Conservation (phyloP, 2,888 invertebrate genomes). For the Kuschelorhynchus macadamiae region DNA sequence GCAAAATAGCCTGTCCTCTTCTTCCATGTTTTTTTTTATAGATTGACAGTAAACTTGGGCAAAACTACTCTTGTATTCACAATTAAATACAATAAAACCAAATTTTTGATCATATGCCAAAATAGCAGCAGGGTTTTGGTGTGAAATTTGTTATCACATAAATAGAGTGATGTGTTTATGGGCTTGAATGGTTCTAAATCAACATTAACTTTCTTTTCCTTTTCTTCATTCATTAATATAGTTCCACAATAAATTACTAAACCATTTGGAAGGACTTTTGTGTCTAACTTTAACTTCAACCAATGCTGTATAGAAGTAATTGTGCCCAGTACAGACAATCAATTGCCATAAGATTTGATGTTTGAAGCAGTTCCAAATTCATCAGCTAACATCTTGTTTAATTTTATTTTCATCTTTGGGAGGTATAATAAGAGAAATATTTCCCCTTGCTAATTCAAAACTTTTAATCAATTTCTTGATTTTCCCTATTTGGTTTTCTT, state of each 20-base stretch:
- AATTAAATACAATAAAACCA: constrained; percentile 99
- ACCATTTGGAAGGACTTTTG: constrained; percentile 99
- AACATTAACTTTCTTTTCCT: constrained; percentile 99
- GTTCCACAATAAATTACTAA: constrained; percentile 99
- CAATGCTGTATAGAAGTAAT: constrained; percentile 99
- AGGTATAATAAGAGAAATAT: constrained; percentile 99
- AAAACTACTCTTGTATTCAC: constrained; percentile 80
- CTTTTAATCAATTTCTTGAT: too few species aligned
- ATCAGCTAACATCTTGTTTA: constrained; percentile 99
- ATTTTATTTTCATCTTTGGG: constrained; percentile 99
- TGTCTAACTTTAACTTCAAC: constrained; percentile 98
- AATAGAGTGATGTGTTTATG: constrained; percentile 98
- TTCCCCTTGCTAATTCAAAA: too few species aligned
- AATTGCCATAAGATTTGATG: constrained; percentile 98
- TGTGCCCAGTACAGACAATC: constrained; percentile 98
- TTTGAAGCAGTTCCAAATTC: constrained; percentile 99
- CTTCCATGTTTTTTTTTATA: constrained; percentile 99
- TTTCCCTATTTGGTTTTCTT: too few species aligned
- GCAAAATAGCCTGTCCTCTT: constrained; percentile 99
- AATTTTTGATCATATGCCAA: constrained; percentile 99
- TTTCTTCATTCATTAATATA: constrained; percentile 99
- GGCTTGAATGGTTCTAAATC: constrained; percentile 99
- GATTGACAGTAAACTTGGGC: constrained; percentile 97
- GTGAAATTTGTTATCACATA: constrained; percentile 99
- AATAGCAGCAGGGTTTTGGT: constrained; percentile 94